Percentiles rank a stretch among this genome's conserved stretches.
Evolutionary conservation across 2,888 invertebrate genomes (phyloP).

Genomic region (Heliconius erato): DNA sequence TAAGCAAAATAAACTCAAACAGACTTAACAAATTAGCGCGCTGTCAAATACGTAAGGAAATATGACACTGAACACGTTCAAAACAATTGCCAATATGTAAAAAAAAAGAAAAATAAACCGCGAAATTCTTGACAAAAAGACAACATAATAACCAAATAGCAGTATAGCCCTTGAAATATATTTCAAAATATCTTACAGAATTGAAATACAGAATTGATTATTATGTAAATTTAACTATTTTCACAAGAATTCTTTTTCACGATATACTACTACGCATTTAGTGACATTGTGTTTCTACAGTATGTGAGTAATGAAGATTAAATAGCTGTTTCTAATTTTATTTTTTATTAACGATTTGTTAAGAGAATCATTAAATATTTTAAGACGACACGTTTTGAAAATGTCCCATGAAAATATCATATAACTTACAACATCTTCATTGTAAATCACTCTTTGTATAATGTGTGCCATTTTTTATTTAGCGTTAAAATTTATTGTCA

Average conservation of each 20-base stretch:
- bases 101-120: background rate
- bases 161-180: no score
- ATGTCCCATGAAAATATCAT: slow-evolving; percentile 25
- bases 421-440: slow-evolving; percentile 13
- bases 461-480: slow-evolving; percentile 27
- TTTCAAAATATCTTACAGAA: no score
- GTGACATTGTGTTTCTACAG: slow-evolving; percentile 1
- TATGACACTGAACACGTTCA: slow-evolving; percentile 37
- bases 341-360: slow-evolving; percentile 12
- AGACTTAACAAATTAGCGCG: slow-evolving; percentile 52
- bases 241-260: background rate
- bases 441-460: slow-evolving; percentile 30
- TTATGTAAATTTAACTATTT: background rate
- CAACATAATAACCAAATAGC: background rate
- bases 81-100: background rate
- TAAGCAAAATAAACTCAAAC: slow-evolving; percentile 42
- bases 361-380: background rate
- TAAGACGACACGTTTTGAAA: slow-evolving; percentile 13
- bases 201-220: no score
- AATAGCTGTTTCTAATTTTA: background rate
- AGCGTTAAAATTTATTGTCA: slow-evolving; percentile 27
- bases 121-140: background rate
- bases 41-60: slow-evolving; percentile 49
- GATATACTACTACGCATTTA: background rate
- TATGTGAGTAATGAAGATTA: slow-evolving; percentile 25